These are phyloP conservation scores for Microtus richardsoni DNA, from an alignment of 2,113 vertebrate species.

Conservation along the genomic window DNA sequence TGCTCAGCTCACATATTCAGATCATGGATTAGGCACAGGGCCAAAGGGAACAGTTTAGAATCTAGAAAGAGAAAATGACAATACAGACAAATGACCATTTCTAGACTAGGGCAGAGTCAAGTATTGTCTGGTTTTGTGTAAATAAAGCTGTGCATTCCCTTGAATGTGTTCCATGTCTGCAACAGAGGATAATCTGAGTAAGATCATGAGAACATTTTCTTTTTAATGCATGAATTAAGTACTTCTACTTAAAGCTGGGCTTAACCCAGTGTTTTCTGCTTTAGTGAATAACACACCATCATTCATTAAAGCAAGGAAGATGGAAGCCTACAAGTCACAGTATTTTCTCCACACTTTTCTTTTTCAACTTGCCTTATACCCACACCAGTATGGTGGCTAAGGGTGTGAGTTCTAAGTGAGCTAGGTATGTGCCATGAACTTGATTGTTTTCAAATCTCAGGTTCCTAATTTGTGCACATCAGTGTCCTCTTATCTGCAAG, in stretches of 20 bases:
- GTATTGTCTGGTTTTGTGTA: slow-evolving; percentile 15
- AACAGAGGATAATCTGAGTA: slow-evolving; percentile 9
- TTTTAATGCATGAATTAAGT: background rate
- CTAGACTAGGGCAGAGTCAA: background rate
- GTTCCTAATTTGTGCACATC: background rate
- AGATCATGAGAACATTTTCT: slow-evolving; percentile 3
- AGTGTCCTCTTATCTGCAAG: background rate
- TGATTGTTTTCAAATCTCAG: background rate
- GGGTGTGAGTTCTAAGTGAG: background rate
- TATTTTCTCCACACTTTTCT: background rate
- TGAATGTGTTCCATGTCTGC: background rate
- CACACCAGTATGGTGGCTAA: background rate
- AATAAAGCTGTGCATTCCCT: background rate
- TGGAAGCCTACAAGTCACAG: background rate
- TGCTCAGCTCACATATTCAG: background rate
- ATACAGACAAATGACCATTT: slow-evolving; percentile 13
- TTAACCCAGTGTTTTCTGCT: background rate
- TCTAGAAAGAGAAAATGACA: slow-evolving; percentile 43
- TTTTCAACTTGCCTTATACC: background rate
- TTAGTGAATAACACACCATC: background rate
- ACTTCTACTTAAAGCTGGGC: background rate
- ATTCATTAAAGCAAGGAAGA: background rate
- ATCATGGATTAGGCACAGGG: background rate
- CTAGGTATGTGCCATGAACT: background rate
- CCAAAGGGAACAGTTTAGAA: slow-evolving; percentile 4